Base-by-base conservation (phyloP, 2,113 vertebrate genomes). In the Stercorarius parasiticus region DNA sequence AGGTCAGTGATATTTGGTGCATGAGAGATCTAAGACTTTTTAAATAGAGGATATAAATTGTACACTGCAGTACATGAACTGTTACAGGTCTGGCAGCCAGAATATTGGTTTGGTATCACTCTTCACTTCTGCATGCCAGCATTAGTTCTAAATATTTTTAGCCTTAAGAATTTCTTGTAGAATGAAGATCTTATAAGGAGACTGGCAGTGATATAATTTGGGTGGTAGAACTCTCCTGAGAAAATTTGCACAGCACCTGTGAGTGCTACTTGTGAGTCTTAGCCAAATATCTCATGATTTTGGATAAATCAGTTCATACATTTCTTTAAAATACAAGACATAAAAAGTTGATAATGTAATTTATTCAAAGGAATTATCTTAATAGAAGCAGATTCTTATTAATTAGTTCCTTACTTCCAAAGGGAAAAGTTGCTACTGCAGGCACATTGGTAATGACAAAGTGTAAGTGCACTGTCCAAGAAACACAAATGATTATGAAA, bases 401-500 rank as follows among this genome's bases (percentile, higher is more conserved):
- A 94, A 96, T 95, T 85, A 93, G n/a, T 74, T 87, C 47, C 73
- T 92, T 96, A 71, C n/a, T 85, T 96, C 73, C 80, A 86, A 93
- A 93, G 91, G 55, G 65, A 93, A 90, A 97, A 95, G n/a, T 87
- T 92, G 79, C 86, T 95, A 81, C 85, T 86, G 64, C 62, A 95
- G 85, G 43, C 94, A 82, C 66, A 52, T 49, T 95, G 66, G 91
- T 97, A 93, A 61, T 71, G 92, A 93, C 64, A 87, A 94, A 93
- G 56, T 88, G n/a, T 81, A 82, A 94, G 66, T 43, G 15, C 27
- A 47, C 76, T 71, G 76, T 96, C 96, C 96, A 97, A 96, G 82
- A 96, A 95, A 95, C 70, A 96, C 96, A 97, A 92, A 96, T 92
- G n/a, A 92, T 97, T 95, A 87, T 96, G 92, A 97, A 95, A 96